Base-by-base conservation (phyloP, 1,140 invertebrate genomes). In the Wasmannia auropunctata region DNA sequence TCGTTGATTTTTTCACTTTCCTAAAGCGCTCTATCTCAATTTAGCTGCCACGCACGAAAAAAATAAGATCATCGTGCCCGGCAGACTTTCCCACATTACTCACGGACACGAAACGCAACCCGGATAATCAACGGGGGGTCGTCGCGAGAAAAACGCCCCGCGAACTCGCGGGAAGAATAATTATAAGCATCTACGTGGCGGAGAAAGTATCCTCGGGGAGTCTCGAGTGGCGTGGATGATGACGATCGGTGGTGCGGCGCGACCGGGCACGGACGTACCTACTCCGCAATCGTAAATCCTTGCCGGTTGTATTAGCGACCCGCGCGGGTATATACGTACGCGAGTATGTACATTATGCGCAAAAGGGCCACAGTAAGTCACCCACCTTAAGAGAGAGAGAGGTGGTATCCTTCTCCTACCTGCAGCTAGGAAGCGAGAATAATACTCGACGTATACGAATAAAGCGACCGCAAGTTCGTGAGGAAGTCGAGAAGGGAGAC, bases 221-320 rank as follows among this genome's bases (percentile, higher is more conserved):
- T 84, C 54, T n/a, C n/a, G 14, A 67, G 70, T 31, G 72, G 76
- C n/a, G 34, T 5, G 31, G 54, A 84, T 76, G 69, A 75, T 25
- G 63, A 85, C 83, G 88, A 88, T 76, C 56, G 58, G 75, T 40
- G 58, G 22, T 28, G 34, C 54, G n/a, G 31, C 85, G 31, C 85
- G 85, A 31, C 25, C 54, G 25, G 22, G 60, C 49, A 77, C 74
- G 81, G n/a, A n/a, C n/a, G n/a, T n/a, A 86, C 56, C 79, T 49
- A 51, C 28, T 60, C 11, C 19, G 69, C 62, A 72, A 87, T 87
- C 88, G 87, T 89, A 90, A 90, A 90, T 90, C 43, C 87, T n/a
- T 49, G 70, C 14, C 28, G 58, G 72, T 51, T 70, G 63, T 89
- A 72, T 85, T 63, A 75, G 70, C 87, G 70, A 56, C 70, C 16